These are phyloP conservation scores for Oscheius sp. DNA, from an alignment of 2,888 invertebrate genomes.

Conservation along the genomic window DNA sequence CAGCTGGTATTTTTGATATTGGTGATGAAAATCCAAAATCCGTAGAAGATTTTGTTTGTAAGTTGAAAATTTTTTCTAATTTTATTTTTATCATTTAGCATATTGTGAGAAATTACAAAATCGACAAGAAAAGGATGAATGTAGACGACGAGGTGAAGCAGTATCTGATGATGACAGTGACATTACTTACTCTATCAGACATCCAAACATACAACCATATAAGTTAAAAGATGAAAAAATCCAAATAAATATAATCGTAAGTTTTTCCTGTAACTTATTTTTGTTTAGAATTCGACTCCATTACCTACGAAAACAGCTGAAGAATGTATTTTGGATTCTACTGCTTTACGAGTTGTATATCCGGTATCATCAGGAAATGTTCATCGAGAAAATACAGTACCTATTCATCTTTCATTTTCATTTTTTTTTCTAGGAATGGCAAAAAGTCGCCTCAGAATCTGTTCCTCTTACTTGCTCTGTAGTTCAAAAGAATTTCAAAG, in stretches of 20 bases:
- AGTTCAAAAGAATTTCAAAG: slow-evolving; percentile 50
- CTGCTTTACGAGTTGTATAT: slow-evolving; percentile 48
- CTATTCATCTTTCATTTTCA: background rate
- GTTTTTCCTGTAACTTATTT: slow-evolving; percentile 2
- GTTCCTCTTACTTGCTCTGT: slow-evolving; percentile 44
- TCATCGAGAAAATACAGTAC: slow-evolving; percentile 50
- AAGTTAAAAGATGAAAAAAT: slow-evolving; percentile 33
- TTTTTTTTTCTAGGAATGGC: slow-evolving; percentile 31
- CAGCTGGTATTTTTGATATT: slow-evolving; percentile 35
- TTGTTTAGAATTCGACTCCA: slow-evolving; percentile 21
- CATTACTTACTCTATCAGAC: slow-evolving; percentile 32
- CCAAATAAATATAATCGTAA: slow-evolving; percentile 48
- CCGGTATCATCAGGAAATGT: slow-evolving; percentile 62
- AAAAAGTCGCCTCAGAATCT: slow-evolving; percentile 33
- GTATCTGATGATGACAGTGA: slow-evolving; percentile 43
- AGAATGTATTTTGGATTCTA: slow-evolving; percentile 31
- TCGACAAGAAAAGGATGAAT: slow-evolving; percentile 44
- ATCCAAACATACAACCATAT: slow-evolving; percentile 33
- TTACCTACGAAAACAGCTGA: slow-evolving; percentile 24
- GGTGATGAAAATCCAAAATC: slow-evolving; percentile 29
- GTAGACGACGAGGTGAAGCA: slow-evolving; percentile 39
- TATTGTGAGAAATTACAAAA: slow-evolving; percentile 47
- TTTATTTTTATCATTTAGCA: slow-evolving; percentile 28
- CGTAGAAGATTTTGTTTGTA: slow-evolving; percentile 49
- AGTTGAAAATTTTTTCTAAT: slow-evolving; percentile 30